Conservation (phyloP, 2,888 invertebrate species). For the Halictus quadricinctus region DNA sequence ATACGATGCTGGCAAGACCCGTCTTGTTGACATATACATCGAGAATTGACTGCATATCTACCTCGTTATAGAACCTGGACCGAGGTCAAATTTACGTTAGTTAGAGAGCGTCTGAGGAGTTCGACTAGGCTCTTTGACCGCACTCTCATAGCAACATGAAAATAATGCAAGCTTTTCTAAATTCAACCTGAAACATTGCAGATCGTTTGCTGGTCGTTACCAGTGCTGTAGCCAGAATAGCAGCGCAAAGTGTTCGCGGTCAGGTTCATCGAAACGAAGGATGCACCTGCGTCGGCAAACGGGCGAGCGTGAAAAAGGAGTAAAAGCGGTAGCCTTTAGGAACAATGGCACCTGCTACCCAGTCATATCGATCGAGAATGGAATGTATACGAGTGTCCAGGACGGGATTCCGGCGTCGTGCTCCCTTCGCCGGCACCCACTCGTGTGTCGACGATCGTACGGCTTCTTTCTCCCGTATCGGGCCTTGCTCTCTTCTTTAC, state of each 20-base stretch:
- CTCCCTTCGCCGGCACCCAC: conserved; percentile 47
- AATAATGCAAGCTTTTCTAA: not conserved
- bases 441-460: conserved; percentile 63
- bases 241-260: not conserved
- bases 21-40: too few species aligned
- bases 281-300: conserved; percentile 26
- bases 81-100: not conserved
- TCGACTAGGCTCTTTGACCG: not conserved
- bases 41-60: not conserved
- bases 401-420: conserved; percentile 61
- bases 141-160: not conserved
- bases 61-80: too few species aligned
- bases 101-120: not conserved
- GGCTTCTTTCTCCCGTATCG: conserved; percentile 69
- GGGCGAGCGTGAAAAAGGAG: conserved; percentile 15
- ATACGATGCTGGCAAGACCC: too few species aligned
- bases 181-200: not conserved
- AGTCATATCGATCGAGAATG: conserved; percentile 72
- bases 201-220: not conserved
- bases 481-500: conserved; percentile 48
- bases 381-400: conserved; percentile 56
- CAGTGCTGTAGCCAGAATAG: not conserved
- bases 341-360: conserved; percentile 59
- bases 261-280: conserved; percentile 1
- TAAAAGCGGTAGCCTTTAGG: conserved; percentile 29